Evolutionary conservation across 2,888 invertebrate genomes (phyloP), one percentile per base, ranked within the genome.

Genomic region (Microdon myrmicae): DNA sequence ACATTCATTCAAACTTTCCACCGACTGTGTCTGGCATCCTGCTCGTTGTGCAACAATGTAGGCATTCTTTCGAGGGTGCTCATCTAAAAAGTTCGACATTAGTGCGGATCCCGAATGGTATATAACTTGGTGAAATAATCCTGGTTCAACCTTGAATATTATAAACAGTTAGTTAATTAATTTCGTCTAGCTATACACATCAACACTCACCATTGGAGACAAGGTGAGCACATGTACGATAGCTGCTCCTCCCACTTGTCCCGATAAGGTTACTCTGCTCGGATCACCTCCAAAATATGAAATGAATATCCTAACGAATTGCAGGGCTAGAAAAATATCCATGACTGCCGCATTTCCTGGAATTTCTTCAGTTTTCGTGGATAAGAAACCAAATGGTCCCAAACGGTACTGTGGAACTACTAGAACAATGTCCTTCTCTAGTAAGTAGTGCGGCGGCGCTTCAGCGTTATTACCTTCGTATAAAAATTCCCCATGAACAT

Each of bases 261-360:
- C 84, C 22, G 82, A 80, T 7, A 84, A 71, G 0, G 84, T 84
- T 0, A 84, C 78, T 14, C 71, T 73, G 7, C 64, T 61, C 1
- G 81, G 75, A 71, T 84, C 81, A 0, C 84, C 84, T 6, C 84
- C 83, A 64, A 84, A 84, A 48, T 74, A 68, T 17, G 70, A 68
- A n/a, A 84, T 82, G 12, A 76, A 76, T 67, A 83, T 76, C 37
- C 81, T 76, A 3, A 45, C 75, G 81, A 82, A 85, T 39, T 81
- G 72, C 35, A 85, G 70, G 0, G 83, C 83, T 43, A 81, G 59
- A 22, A 82, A 74, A 20, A 82, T 78, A 67, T 85, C 85, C 35
- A 83, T 72, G 4, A 85, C 75, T 0, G 83, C 84, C 45, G 81
- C 82, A 69, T 85, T 85, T 12, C 85, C 85, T 1, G 83, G 81